Evolutionary conservation across 2,888 invertebrate genomes (phyloP).

Genomic region (Psylliodes chrysocephalus): DNA sequence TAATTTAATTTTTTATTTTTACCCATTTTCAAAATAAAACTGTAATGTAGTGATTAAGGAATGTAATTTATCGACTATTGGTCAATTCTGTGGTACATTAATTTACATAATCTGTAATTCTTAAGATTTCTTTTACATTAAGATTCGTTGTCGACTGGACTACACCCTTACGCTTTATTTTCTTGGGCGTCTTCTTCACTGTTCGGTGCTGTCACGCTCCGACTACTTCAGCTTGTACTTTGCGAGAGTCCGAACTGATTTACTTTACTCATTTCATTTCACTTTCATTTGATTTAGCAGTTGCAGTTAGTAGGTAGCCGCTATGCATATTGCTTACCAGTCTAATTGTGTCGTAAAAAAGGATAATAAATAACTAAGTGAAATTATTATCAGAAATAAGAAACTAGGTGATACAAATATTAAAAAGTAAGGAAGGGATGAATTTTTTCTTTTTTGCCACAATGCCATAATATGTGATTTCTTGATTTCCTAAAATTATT

Average conservation of each 20-base stretch:
- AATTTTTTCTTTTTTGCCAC: no score
- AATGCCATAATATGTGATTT: no score
- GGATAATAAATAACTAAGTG: no score
- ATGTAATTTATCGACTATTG: no score
- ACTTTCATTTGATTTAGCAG: neutral
- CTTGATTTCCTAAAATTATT: no score
- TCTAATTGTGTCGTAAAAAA: neutral
- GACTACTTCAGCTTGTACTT: neutral
- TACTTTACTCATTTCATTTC: constrained; percentile 1
- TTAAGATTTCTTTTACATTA: no score
- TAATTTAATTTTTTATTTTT: no score
- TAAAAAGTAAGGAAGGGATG: no score
- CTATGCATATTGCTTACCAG: neutral
- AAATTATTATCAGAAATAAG: neutral
- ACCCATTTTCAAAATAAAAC: no score
- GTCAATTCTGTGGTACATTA: no score
- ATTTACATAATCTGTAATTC: no score
- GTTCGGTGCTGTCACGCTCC: neutral
- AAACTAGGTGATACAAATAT: neutral
- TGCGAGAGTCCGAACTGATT: constrained; percentile 10
- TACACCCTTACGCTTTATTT: neutral
- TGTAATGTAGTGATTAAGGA: no score
- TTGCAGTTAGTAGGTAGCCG: neutral
- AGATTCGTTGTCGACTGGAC: neutral
- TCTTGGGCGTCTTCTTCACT: constrained; percentile 2